phyloP scores from a whole-genome alignment of 2,797 vertebrate genomes.

The Leptoclinus maculatus region DNA sequence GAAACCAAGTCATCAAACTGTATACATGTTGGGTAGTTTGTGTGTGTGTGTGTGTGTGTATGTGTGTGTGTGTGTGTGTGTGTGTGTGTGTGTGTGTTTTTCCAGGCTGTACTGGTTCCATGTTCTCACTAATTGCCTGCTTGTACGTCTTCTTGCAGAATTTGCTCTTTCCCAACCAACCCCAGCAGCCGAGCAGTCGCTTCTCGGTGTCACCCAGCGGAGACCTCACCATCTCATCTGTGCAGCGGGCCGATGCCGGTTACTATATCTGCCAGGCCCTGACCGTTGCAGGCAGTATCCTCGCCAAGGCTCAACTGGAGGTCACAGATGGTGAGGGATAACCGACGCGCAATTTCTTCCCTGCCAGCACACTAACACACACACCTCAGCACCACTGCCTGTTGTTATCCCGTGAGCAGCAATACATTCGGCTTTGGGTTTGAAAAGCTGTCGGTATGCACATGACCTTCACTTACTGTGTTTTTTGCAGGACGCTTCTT shows the following conservation, averaged over 20 bases:
- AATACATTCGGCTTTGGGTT: conserved; percentile 38
- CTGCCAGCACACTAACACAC: conserved; percentile 36
- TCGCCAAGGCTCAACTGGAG: conserved; percentile 99
- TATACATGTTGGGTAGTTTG: conserved; percentile 38
- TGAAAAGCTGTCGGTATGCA: conserved; percentile 21
- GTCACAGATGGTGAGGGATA: conserved; percentile 95
- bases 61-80: not conserved
- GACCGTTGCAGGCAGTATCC: conserved; percentile 98
- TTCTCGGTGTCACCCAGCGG: conserved; percentile 94
- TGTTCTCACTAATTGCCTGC: conserved; percentile 65
- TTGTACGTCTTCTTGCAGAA: conserved; percentile 86
- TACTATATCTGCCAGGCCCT: conserved; percentile 99
- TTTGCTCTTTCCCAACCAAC: conserved; percentile 98
- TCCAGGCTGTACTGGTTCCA: conserved; percentile 52
- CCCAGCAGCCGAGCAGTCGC: conserved; percentile 94
- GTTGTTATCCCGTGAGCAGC: conserved; percentile 9
- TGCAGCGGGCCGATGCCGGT: conserved; percentile 94
- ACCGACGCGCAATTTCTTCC: conserved; percentile 23
- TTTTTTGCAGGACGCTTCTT: conserved; percentile 36
- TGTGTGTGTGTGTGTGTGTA: conserved; percentile 22
- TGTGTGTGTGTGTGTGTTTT: conserved; percentile 27
- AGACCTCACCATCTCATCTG: conserved; percentile 94
- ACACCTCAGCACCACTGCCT: conserved; percentile 1
- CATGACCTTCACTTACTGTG: conserved; percentile 61
- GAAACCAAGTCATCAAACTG: conserved; percentile 51